Conservation (phyloP, 2,888 invertebrate genomes). For the Cordilura impudica region DNA sequence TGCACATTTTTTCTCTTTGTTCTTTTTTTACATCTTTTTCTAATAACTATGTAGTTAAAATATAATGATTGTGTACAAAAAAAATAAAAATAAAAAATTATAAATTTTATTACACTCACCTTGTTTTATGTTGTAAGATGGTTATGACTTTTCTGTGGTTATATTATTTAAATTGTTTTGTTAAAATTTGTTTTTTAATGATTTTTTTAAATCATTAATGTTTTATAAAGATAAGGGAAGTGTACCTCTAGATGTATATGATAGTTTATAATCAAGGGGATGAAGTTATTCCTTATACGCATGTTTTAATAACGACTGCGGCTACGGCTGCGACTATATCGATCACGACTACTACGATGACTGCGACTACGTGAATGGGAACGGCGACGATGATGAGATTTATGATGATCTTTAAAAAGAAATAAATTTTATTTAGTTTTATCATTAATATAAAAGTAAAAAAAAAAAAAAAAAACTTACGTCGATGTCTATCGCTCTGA, state of each 20-base stretch:
- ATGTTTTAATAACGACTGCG: slow-evolving; percentile 74
- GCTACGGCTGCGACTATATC: slow-evolving; percentile 75
- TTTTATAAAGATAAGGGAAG: slow-evolving; percentile 62
- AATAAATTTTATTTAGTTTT: not conserved
- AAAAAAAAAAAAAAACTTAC: slow-evolving; percentile 66
- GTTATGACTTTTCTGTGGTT: slow-evolving; percentile 62
- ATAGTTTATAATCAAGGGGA: not conserved
- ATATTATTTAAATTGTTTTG: slow-evolving; percentile 64
- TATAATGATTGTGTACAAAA: slow-evolving; percentile 46
- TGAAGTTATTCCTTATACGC: slow-evolving; percentile 16
- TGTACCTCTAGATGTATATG: slow-evolving; percentile 65
- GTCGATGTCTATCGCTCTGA: slow-evolving; percentile 70
- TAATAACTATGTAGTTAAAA: slow-evolving; percentile 45
- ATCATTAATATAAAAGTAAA: not conserved
- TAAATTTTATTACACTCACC: slow-evolving; percentile 63
- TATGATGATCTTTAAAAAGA: slow-evolving; percentile 69
- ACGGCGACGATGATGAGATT: slow-evolving; percentile 70
- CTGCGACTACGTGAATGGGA: slow-evolving; percentile 72
- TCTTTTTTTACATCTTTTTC: not conserved
- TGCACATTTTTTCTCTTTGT: slow-evolving; percentile 41
- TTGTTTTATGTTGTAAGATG: slow-evolving; percentile 61
- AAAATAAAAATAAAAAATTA: slow-evolving; percentile 6
- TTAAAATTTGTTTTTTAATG: slow-evolving; percentile 59
- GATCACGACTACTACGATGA: slow-evolving; percentile 69
- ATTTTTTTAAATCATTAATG: slow-evolving; percentile 57